Percentiles rank a stretch among this genome's conserved stretches.
Evolutionary conservation across 2,888 invertebrate genomes (phyloP).

Genomic region (Dioctria linearis): DNA sequence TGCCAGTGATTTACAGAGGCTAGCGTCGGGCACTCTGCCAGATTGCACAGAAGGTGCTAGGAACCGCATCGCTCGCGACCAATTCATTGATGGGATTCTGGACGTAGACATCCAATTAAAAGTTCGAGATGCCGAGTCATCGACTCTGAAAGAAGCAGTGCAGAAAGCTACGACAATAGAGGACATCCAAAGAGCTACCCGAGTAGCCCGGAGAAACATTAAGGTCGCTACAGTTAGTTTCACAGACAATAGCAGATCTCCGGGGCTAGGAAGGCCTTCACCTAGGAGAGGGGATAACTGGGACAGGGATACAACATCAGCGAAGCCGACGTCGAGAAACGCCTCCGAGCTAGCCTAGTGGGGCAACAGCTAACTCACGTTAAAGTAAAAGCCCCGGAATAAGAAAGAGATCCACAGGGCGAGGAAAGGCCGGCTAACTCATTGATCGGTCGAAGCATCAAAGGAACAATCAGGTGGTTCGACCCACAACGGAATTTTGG

Average conservation of each 20-base stretch:
- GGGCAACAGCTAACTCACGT: not conserved
- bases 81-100: not conserved
- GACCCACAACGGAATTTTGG: not conserved
- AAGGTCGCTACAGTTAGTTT: no score
- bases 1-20: not conserved
- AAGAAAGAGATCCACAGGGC: not conserved
- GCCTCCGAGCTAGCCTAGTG: no score
- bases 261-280: no score
- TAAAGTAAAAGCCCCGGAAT: not conserved
- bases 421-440: not conserved
- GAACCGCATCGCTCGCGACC: not conserved
- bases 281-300: no score
- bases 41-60: not conserved
- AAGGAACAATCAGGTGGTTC: not conserved
- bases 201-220: not conserved
- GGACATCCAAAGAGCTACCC: not conserved
- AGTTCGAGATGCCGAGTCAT: no score
- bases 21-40: not conserved
- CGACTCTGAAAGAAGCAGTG: no score
- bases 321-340: no score
- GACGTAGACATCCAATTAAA: no score
- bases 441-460: not conserved
- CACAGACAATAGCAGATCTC: no score
- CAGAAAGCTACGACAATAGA: not conserved
- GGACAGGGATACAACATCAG: no score